Evolutionary conservation across 2,797 vertebrate genomes (phyloP), one percentile per base, ranked within the genome.

Genomic region (Sebastes paucispinis): DNA sequence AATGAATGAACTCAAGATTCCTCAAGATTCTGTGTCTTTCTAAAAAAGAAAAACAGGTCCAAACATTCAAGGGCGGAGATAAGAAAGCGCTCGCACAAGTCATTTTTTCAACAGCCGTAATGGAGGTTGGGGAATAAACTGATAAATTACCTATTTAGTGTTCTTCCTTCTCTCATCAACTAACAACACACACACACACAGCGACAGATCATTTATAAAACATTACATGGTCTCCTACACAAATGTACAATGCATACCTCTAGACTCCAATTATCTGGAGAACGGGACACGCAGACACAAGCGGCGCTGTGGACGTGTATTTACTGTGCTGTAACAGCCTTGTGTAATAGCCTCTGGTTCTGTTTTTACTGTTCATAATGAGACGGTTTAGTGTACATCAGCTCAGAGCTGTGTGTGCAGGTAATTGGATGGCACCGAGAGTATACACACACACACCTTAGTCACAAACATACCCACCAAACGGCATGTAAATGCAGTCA

Each of bases 341-440:
- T 1, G 31, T 80, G 78, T 89, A 90, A 91, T 81, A 52, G 87
- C 87, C 69, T 72, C 84, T 83, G 83, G 50, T 79, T 83, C 69
- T 84, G 79, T 85, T 89, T 81, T 88, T 79, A 83, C 81, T 81
- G 80, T 75, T 89, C 60, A 79, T 88, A 89, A 91, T 90, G 89
- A 92, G 89, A 82, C 34, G 58, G 69, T 82, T 86, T 68, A 34
- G 82, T 54, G 79, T 88, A 80, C 73, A 87, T 82, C 87, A 81
- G 78, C 80, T 58, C 59, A 20, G 75, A 83, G 87, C 77, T 75
- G 83, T 73, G 83, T 80, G 75, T 77, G 6, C 66, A 79, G 82
- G 84, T 91, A 91, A 90, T 89, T 91, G 84, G 83, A 80, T 81
- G 69, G 83, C 69, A 79, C 14, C 32, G 70, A 67, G 43, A 54